Conservation (phyloP, 2,113 vertebrate genomes). For the Myrmecobius fasciatus region DNA sequence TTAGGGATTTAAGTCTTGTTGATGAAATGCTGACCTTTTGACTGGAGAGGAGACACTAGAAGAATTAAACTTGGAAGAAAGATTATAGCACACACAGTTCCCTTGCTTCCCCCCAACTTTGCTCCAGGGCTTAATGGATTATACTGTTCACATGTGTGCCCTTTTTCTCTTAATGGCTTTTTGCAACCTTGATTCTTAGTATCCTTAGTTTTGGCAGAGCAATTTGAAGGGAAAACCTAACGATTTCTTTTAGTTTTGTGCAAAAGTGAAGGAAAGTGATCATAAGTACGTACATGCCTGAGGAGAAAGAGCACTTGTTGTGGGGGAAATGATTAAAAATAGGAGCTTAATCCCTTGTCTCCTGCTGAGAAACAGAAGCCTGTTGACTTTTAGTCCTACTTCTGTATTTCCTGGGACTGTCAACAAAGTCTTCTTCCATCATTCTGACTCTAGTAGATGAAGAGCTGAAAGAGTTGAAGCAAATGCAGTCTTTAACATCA, state of each 20-base stretch:
- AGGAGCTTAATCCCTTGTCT: not conserved
- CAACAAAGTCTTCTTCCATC: not conserved
- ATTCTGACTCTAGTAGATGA: not conserved
- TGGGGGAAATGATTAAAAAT: not conserved
- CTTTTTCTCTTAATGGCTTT: not conserved
- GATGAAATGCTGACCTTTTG: not conserved
- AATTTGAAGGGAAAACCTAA: not conserved
- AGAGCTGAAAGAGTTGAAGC: not conserved
- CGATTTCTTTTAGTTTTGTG: not conserved
- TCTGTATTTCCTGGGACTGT: not conserved
- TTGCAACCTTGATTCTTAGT: not conserved
- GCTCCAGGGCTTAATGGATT: not conserved
- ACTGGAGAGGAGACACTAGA: not conserved
- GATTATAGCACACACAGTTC: not conserved
- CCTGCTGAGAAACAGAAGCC: not conserved
- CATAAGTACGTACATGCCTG: not conserved
- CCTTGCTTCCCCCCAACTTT: not conserved
- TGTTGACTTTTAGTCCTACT: not conserved
- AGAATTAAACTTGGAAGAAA: not conserved
- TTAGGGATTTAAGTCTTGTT: not conserved
- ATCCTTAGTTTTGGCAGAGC: not conserved
- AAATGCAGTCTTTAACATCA: not conserved
- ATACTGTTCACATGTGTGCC: not conserved
- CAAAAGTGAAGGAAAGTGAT: not conserved
- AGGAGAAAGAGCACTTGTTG: not conserved